phyloP scores from a whole-genome alignment of 1,140 invertebrate genomes.

The Achatina immaculata region DNA sequence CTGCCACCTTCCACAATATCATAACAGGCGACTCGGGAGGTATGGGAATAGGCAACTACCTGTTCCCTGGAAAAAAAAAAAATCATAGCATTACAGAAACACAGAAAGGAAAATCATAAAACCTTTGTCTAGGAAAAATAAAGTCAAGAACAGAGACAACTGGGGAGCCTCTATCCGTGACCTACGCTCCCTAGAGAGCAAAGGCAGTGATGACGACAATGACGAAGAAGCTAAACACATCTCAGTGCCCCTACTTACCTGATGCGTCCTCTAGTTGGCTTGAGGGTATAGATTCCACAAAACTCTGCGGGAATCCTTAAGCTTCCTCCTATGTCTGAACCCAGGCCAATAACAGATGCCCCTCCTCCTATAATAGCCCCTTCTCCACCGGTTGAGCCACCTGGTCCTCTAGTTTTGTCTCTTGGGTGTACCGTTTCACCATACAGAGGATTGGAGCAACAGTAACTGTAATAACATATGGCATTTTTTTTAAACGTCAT shows the following conservation, averaged over 20 bases:
- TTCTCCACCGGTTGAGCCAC: constrained; percentile 71
- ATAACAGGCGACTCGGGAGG: neutral
- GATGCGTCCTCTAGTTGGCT: constrained; percentile 71
- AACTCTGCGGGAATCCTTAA: constrained; percentile 69
- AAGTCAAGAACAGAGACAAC: too few species aligned
- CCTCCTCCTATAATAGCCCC: constrained; percentile 65
- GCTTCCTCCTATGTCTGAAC: constrained; percentile 70
- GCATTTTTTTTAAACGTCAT: too few species aligned
- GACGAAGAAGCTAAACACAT: neutral
- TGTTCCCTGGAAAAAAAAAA: neutral
- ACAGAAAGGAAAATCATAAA: too few species aligned
- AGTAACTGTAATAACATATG: neutral
- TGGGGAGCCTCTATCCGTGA: too few species aligned
- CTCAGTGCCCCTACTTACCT: constrained; percentile 38
- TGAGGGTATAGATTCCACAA: constrained; percentile 70
- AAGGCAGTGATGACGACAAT: neutral
- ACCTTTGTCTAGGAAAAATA: too few species aligned
- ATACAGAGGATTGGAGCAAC: constrained; percentile 71
- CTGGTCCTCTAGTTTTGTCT: constrained; percentile 60
- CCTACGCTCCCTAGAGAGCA: too few species aligned
- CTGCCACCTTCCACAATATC: too few species aligned
- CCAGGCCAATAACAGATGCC: constrained; percentile 69
- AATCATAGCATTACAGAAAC: neutral
- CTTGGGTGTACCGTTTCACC: constrained; percentile 70
- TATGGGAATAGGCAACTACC: neutral